A percentile compares a stretch with the other conserved stretches of the same genome.
Evolutionary conservation across 2,888 invertebrate genomes (phyloP).

Genomic region (Schizotus pectinicornis): DNA sequence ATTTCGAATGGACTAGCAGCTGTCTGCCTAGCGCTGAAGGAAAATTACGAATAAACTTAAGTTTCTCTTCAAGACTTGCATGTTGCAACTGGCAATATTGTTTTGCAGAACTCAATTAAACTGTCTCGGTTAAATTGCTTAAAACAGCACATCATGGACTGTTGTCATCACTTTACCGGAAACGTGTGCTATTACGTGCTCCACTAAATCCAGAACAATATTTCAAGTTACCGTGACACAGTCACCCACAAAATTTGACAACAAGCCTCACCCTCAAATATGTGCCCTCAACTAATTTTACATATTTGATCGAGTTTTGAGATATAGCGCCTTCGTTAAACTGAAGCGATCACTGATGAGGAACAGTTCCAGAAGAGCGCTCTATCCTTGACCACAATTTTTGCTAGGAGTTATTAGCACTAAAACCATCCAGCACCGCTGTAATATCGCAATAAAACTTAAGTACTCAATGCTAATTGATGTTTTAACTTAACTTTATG

Average conservation of each 20-base stretch:
- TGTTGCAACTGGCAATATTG: neutral
- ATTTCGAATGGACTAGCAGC: neutral
- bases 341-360: no score
- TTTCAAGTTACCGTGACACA: slow-evolving; percentile 17
- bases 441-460: no score
- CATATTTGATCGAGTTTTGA: slow-evolving; percentile 13
- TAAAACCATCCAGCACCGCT: no score
- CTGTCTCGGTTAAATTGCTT: neutral
- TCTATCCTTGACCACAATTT: no score
- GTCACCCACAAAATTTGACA: slow-evolving; percentile 1
- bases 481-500: no score
- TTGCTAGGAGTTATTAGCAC: no score
- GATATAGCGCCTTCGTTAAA: no score
- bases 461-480: no score
- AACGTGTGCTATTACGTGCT: slow-evolving; percentile 24
- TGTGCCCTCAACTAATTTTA: slow-evolving; percentile 13
- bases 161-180: slow-evolving; percentile 21
- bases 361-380: no score
- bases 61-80: no score
- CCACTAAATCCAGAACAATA: slow-evolving; percentile 29
- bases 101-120: neutral
- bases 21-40: neutral
- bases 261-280: slow-evolving; percentile 11
- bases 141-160: neutral
- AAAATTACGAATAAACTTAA: neutral